Base-by-base conservation (phyloP, 2,797 vertebrate genomes). In the Chelon labrosus region DNA sequence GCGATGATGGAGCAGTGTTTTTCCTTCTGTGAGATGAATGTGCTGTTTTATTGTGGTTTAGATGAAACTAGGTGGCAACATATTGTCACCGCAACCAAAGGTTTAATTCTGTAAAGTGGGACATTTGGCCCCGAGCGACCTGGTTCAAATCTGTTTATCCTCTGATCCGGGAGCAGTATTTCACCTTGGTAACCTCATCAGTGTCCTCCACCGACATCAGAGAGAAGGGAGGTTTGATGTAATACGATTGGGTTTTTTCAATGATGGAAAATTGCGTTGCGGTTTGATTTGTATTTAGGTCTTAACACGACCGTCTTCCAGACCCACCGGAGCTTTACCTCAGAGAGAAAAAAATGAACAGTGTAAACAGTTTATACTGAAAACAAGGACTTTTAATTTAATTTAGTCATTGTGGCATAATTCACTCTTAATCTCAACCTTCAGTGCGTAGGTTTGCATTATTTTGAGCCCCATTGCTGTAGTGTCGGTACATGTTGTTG, bases 81-180 rank as follows among this genome's bases (percentile, higher is more conserved):
- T 60, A n/a, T 38, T 74, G 73, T 61, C 83, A 56, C 73, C 55
- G n/a, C 60, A 63, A 16, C 52, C 14, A 73, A 61, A 31, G 58
- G 55, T 41, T 9, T 90, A 84, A 91, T 85, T 80, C 62, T 83
- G 57, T 86, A 56, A 82, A 82, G 66, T 70, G 64, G 65, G 61
- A 79, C 83, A 79, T 85, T 86, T 79, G 70, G 65, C 82, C 76
- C 57, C 44, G 0, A 51, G 82, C 63, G 35, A 68, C 77, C 67
- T 39, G 75, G 25, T 75, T 69, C 11, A 80, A 89, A 91, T 91
- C 70, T 74, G 78, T 90, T 92, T 91, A 92, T 67, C 73, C 60
- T 44, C 66, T 10, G 73, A 81, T 67, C 74, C 42, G 31, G 59
- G 56, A 69, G 83, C 86, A 41, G 53, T 88, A 73, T 86, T 83